These are phyloP conservation scores for Seriola rivoliana DNA, from an alignment of 2,113 vertebrate species.

Conservation along the genomic window DNA sequence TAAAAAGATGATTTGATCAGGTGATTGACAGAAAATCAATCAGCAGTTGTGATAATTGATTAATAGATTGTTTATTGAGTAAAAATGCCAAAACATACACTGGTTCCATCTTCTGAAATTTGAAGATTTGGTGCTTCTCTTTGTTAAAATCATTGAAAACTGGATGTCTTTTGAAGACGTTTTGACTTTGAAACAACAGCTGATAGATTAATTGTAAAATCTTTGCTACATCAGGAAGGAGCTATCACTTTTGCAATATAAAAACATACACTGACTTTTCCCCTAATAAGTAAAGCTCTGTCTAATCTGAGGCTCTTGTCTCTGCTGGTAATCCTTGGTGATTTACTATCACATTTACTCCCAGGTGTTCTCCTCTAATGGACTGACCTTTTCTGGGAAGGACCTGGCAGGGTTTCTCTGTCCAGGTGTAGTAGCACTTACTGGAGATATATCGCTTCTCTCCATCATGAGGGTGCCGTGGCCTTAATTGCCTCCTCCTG, in stretches of 20 bases:
- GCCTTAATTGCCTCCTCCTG: conserved; percentile 51
- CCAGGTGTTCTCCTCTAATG: conserved; percentile 50
- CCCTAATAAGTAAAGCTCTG: conserved; percentile 74
- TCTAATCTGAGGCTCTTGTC: conserved; percentile 71
- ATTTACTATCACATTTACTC: conserved; percentile 57
- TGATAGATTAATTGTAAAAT: no score
- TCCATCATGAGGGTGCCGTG: conserved; percentile 28
- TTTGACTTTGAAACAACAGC: no score
- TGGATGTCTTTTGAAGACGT: no score
- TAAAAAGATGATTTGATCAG: neutral
- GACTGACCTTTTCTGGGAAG: conserved; percentile 50
- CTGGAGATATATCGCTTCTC: neutral
- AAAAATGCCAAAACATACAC: no score
- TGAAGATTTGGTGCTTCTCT: no score
- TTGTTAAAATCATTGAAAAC: no score
- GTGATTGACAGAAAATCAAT: no score
- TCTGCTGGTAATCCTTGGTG: conserved; percentile 82
- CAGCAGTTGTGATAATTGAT: no score
- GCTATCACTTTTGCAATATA: no score
- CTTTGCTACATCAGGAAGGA: neutral
- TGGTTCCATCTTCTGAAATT: no score
- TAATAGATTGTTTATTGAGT: no score
- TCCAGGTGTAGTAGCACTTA: conserved; percentile 59
- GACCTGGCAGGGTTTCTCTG: conserved; percentile 38
- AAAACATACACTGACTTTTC: conserved; percentile 33